Conservation (phyloP, 2,888 invertebrate species). For the Leucoptera coffeella region DNA sequence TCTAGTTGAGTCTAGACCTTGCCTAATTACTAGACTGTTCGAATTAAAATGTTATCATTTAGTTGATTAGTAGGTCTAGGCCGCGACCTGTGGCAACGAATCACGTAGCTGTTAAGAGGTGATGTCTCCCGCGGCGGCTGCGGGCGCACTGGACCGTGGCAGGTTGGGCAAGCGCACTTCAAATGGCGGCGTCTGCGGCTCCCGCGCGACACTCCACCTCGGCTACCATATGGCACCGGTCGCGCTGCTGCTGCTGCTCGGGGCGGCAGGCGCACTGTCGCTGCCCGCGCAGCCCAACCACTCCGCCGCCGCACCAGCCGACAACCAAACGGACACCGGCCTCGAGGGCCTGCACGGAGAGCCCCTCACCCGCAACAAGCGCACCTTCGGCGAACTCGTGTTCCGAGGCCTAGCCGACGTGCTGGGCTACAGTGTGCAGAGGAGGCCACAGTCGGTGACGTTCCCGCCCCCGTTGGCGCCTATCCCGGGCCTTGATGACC, state of each 20-base stretch:
- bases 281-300: constrained; percentile 7
- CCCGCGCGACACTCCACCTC: constrained; percentile 39
- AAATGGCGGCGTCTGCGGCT: constrained; percentile 24
- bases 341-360: constrained; percentile 18
- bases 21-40: too few relatives aligned
- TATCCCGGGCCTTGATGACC: constrained; percentile 31
- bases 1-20: too few relatives aligned
- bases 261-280: constrained; percentile 8
- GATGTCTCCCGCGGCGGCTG: neutral
- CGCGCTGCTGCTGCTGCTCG: constrained; percentile 14
- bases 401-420: constrained; percentile 46
- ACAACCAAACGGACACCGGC: constrained; percentile 7
- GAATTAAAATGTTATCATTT: too few relatives aligned
- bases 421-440: constrained; percentile 33
- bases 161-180: constrained; percentile 11
- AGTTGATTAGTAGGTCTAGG: too few relatives aligned
- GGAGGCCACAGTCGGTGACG: constrained; percentile 23
- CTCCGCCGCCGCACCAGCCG: constrained; percentile 9
- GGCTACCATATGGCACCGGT: too few relatives aligned
- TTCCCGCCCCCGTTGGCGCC: constrained; percentile 39
- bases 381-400: constrained; percentile 44
- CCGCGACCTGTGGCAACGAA: too few relatives aligned
- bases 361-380: constrained; percentile 36
- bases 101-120: neutral
- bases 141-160: constrained; percentile 2